phyloP scores from a whole-genome alignment of 2,113 vertebrate species.

The Marmota monax region DNA sequence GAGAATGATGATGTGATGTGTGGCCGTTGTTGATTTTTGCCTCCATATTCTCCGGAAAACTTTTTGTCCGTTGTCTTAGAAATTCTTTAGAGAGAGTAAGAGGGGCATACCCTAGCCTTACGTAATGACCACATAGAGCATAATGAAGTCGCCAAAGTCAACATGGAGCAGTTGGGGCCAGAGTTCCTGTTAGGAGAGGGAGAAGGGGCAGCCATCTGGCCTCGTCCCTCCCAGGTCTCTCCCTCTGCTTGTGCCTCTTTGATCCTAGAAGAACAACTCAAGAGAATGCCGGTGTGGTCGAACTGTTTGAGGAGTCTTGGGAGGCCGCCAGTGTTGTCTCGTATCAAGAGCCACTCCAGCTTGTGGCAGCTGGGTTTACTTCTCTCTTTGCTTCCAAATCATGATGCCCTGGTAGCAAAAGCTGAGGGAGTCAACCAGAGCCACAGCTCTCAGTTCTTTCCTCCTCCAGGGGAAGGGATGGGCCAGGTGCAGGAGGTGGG shows the following conservation, averaged over 20 bases:
- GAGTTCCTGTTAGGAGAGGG: neutral
- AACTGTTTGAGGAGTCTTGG: neutral
- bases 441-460: neutral
- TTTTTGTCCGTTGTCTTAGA: neutral
- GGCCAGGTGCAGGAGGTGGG: neutral
- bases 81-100: slow-evolving; percentile 23
- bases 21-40: neutral
- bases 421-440: neutral
- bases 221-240: too few species aligned
- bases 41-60: neutral
- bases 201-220: neutral
- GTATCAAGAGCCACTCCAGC: neutral
- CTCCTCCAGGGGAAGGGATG: neutral
- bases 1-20: neutral
- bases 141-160: neutral
- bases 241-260: neutral
- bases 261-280: neutral
- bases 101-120: neutral
- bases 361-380: neutral
- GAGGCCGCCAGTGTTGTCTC: neutral
- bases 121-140: neutral
- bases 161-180: neutral
- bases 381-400: neutral
- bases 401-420: neutral
- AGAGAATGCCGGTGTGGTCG: neutral